These are phyloP conservation scores for Acleris cristana DNA, from an alignment of 2,888 invertebrate species.

Conservation along the genomic window DNA sequence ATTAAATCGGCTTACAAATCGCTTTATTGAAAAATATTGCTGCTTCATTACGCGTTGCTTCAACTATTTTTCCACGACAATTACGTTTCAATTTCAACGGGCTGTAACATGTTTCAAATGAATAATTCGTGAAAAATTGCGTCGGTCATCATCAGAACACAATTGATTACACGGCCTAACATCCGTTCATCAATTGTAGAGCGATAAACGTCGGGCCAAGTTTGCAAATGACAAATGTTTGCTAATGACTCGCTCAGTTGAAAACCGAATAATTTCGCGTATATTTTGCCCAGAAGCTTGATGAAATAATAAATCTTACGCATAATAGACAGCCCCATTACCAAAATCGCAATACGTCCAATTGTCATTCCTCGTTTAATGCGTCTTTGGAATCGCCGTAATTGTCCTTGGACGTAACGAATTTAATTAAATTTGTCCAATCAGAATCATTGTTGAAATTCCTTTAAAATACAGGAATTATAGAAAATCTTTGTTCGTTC, in stretches of 20 bases:
- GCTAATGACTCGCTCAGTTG: constrained; percentile 70
- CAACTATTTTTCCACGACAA: neutral
- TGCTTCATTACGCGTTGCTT: neutral
- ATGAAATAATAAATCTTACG: constrained; percentile 51
- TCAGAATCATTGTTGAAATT: constrained; percentile 32
- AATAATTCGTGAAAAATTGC: constrained; percentile 45
- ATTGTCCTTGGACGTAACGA: constrained; percentile 23
- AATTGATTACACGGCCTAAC: constrained; percentile 74
- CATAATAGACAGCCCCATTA: constrained; percentile 21
- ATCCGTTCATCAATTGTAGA: constrained; percentile 77
- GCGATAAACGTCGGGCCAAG: constrained; percentile 76
- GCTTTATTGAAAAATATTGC: neutral
- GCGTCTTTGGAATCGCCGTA: constrained; percentile 12
- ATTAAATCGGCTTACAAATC: neutral
- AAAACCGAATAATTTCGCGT: constrained; percentile 68
- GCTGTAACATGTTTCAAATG: constrained; percentile 33
- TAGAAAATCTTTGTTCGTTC: constrained; percentile 33
- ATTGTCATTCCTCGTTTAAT: constrained; percentile 16
- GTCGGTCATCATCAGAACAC: constrained; percentile 67
- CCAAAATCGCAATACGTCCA: constrained; percentile 29
- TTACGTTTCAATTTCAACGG: constrained; percentile 11
- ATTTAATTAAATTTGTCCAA: constrained; percentile 39
- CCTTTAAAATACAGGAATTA: constrained; percentile 32
- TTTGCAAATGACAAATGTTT: constrained; percentile 80
- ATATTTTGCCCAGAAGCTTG: constrained; percentile 58